Conservation (phyloP, 2,888 invertebrate genomes). For the Agrotis puta region DNA sequence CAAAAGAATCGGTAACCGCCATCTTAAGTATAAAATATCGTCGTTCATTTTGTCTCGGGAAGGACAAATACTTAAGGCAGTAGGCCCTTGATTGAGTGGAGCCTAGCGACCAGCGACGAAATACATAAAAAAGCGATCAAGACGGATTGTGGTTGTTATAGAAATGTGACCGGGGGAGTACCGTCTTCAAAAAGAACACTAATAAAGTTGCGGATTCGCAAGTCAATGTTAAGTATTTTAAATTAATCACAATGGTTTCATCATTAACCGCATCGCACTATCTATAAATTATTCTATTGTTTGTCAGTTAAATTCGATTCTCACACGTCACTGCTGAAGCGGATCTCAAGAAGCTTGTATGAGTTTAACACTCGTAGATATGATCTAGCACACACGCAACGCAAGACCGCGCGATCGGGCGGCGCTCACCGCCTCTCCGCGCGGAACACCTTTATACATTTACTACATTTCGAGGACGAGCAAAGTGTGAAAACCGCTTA, state of each 20-base stretch:
- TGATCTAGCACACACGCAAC: no score
- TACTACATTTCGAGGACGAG: no score
- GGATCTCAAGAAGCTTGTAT: no score
- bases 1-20: constrained; percentile 35
- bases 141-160: constrained; percentile 51
- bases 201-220: background rate
- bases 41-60: constrained; percentile 33
- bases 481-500: no score
- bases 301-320: background rate
- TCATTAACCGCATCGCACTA: background rate
- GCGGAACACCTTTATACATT: no score
- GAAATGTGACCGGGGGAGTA: constrained; percentile 39
- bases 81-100: constrained; percentile 50
- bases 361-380: no score
- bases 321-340: no score
- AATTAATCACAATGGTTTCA: background rate
- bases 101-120: constrained; percentile 21
- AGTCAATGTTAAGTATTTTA: background rate
- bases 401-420: no score
- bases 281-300: background rate
- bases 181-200: background rate
- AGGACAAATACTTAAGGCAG: constrained; percentile 39
- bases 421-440: no score
- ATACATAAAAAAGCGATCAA: constrained; percentile 50
- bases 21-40: constrained; percentile 41